Base-by-base conservation (phyloP, 2,797 vertebrate genomes). In the Coregonus sp. region DNA sequence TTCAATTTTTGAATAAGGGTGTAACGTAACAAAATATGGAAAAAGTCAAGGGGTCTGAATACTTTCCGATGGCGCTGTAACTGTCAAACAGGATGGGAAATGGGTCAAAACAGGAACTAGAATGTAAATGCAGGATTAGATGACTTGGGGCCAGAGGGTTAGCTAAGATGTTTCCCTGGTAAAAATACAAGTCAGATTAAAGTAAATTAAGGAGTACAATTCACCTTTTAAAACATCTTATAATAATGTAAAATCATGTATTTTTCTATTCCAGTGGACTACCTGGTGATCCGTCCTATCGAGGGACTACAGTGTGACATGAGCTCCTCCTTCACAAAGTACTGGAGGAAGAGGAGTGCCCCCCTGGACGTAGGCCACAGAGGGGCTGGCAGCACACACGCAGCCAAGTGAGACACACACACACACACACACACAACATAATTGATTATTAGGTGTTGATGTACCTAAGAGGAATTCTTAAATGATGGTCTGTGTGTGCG, bases 201-300 rank as follows among this genome's bases (percentile, higher is more conserved):
- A 56, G 52, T 56, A n/a, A 56, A 56, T 16, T 56, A 16, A 56
- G 18, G 15, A 18, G 52, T 56, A 18, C 4, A 56, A 16, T 16
- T 56, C 18, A 18, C 52, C 16, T 14, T 51, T 52, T 12, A 37
- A 37, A 37, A 37, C 35, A 37, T 4, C 3, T 4, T 35, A 35
- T 35, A 35, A 37, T 1, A 40, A 40, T 47, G 7, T 59, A n/a
- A 20, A 59, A n/a, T 47, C 56, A 20, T 73, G 25, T 70, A 50
- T 72, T 73, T 14, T 72, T 16, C 83, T 72, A 80, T 5, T 65
- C 25, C 65, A 99, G 98, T 99, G 92, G 97, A 98, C 87, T 99
- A 95, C 87, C 91, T 99, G 84, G 94, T 99, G 82, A 98, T 99
- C 80, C 95, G 95, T 78, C 98, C 98, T 0, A 96, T 99, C 72